Base-by-base conservation (phyloP, 2,888 invertebrate genomes). In the Eristalis arbustorum region DNA sequence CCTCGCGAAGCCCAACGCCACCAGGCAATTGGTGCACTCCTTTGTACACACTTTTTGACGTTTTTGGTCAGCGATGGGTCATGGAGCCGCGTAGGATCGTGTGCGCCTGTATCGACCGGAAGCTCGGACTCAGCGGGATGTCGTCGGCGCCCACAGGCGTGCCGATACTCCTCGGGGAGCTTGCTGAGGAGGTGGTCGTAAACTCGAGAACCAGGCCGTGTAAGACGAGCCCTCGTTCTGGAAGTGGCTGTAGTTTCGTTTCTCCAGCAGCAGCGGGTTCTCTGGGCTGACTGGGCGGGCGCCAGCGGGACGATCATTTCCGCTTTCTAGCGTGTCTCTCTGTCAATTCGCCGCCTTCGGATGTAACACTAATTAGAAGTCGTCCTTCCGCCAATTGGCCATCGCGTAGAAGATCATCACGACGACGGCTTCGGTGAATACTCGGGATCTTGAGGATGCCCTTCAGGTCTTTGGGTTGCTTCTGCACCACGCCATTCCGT, bases 1-100 rank as follows among this genome's bases (percentile, higher is more conserved):
- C 66, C 93, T 91, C 0, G 94, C 94, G 1, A 95, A 94, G 0
- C 94, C 94, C 10, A 95, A 93, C 0, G 95, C 95, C 89, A 95
- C 94, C 0, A 94, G 91, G 0, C 94, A 93, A 67, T 94, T 94
- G 0, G 95, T 94, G 0, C 94, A 93, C 68, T 94, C 94, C n/a
- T n/a, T n/a, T 92, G 94, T n/a, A n/a, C n/a, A n/a, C n/a, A n/a
- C n/a, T n/a, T 94, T 74, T 93, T 90, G 57, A 93, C 92, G 49
- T 93, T 91, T 61, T 93, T 93, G 0, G 61, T 42, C 57, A 90
- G 82, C 8, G 84, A 77, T 22, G 74, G 49, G 75, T 89, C 25
- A 89, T 83, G 0, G 89, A 88, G 8, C 83, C 89, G 8, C 90
- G 88, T 1, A 90, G 74, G 0, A 90, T 87, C 42, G 76, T 82